phyloP scores from a whole-genome alignment of 2,797 vertebrate genomes.

The Trachops cirrhosus region DNA sequence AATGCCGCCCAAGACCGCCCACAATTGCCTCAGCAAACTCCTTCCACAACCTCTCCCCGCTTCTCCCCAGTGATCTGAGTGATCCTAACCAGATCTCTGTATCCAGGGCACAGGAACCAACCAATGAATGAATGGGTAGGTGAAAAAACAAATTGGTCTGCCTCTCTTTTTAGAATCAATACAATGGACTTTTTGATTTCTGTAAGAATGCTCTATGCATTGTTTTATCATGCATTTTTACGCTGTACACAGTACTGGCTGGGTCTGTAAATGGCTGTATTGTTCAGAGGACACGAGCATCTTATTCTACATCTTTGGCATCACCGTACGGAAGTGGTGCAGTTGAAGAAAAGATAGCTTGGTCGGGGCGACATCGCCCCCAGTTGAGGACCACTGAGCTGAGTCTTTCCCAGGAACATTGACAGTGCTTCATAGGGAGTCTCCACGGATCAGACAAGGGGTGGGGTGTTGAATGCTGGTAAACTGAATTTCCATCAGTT shows the following conservation, averaged over 20 bases:
- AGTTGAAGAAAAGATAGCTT: constrained; percentile 28
- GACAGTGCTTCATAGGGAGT: fast-evolving
- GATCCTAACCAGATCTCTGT: no score
- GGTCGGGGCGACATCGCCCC: not conserved
- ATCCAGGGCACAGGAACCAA: not conserved
- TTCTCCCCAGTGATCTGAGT: no score
- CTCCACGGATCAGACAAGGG: not conserved
- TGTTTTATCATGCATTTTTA: constrained; percentile 86
- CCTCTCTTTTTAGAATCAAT: constrained; percentile 35
- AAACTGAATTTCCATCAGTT: not conserved
- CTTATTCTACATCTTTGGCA: constrained; percentile 73
- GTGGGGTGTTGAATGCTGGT: not conserved
- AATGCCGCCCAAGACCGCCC: no score
- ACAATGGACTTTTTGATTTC: constrained; percentile 83
- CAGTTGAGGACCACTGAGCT: not conserved
- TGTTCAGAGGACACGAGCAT: constrained; percentile 81
- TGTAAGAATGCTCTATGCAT: constrained; percentile 84
- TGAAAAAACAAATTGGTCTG: not conserved
- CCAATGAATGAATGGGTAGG: not conserved
- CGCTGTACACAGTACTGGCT: constrained; percentile 85
- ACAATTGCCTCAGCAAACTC: no score
- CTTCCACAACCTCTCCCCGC: no score
- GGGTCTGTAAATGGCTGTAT: constrained; percentile 85
- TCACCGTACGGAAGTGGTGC: constrained; percentile 80
- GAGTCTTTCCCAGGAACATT: not conserved